Evolutionary conservation across 1,140 invertebrate species (phyloP).

Genomic region (Conus betulinus): DNA sequence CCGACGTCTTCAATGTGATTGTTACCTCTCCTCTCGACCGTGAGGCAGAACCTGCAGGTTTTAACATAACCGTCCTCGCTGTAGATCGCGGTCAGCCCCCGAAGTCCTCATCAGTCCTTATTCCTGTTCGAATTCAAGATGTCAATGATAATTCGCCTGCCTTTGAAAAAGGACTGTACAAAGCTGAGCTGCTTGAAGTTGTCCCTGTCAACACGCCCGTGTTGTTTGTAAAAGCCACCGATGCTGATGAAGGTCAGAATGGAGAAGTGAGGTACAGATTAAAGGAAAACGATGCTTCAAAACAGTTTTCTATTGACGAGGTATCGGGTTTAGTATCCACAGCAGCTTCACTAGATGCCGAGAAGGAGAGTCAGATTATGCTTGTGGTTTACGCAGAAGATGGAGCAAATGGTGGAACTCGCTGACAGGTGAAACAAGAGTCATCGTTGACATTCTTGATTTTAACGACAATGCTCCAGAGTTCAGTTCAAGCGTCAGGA

Average conservation of each 20-base stretch:
- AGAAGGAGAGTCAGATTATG: slow-evolving; percentile 53
- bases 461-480: slow-evolving; percentile 74
- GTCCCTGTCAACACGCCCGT: slow-evolving; percentile 92
- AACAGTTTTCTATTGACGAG: slow-evolving; percentile 64
- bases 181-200: slow-evolving; percentile 90
- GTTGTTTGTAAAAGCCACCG: slow-evolving; percentile 61
- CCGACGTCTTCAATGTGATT: slow-evolving; percentile 78
- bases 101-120: slow-evolving; percentile 65
- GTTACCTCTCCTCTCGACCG: slow-evolving; percentile 82
- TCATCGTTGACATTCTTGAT: slow-evolving; percentile 71
- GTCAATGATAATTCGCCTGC: slow-evolving; percentile 90
- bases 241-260: slow-evolving; percentile 86
- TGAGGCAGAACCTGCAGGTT: slow-evolving; percentile 76
- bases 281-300: slow-evolving; percentile 71
- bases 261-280: slow-evolving; percentile 87
- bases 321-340: slow-evolving; percentile 94
- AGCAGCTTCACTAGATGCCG: slow-evolving; percentile 74
- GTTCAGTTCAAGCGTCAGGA: slow-evolving; percentile 51
- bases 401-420: slow-evolving; percentile 87
- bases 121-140: slow-evolving; percentile 82
- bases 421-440: slow-evolving; percentile 81
- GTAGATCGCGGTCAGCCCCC: slow-evolving; percentile 89
- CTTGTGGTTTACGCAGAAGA: slow-evolving; percentile 65
- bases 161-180: slow-evolving; percentile 92
- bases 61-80: slow-evolving; percentile 89